Conservation (phyloP, 2,797 vertebrate species). For the Sebastes vulpes region DNA sequence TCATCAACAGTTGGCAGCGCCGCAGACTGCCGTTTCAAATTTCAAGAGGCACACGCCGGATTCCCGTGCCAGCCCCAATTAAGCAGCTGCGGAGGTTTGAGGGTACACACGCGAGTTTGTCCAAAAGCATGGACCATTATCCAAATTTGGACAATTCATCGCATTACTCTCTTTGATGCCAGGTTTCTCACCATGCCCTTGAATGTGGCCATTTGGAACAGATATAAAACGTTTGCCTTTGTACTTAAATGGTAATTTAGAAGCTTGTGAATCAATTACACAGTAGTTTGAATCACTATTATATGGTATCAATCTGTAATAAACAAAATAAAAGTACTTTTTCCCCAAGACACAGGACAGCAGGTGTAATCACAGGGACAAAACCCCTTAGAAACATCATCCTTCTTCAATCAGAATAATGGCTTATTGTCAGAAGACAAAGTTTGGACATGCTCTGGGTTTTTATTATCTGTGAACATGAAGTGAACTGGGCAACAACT, state of each 20-base stretch:
- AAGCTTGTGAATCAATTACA: neutral
- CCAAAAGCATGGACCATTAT: constrained; percentile 3
- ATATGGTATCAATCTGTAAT: neutral
- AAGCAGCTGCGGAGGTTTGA: constrained; percentile 2
- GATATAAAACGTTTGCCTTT: neutral
- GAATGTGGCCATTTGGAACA: neutral
- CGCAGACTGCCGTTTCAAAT: neutral
- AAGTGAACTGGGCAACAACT: constrained; percentile 21
- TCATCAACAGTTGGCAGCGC: neutral
- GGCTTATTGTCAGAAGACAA: constrained; percentile 1
- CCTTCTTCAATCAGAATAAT: constrained; percentile 14
- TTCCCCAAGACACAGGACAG: neutral
- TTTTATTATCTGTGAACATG: constrained; percentile 24
- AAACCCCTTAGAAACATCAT: neutral
- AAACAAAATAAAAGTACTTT: neutral
- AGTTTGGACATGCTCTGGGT: constrained; percentile 7
- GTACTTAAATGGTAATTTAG: neutral
- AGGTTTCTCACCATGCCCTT: neutral
- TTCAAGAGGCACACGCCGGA: neutral
- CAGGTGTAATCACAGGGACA: neutral
- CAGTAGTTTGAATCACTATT: neutral
- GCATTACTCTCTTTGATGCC: neutral
- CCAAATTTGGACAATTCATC: neutral
- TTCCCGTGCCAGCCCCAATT: constrained; percentile 9
- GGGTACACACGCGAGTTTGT: neutral